Evolutionary conservation across 2,888 invertebrate genomes (phyloP).

Genomic region (Phengaris arion): DNA sequence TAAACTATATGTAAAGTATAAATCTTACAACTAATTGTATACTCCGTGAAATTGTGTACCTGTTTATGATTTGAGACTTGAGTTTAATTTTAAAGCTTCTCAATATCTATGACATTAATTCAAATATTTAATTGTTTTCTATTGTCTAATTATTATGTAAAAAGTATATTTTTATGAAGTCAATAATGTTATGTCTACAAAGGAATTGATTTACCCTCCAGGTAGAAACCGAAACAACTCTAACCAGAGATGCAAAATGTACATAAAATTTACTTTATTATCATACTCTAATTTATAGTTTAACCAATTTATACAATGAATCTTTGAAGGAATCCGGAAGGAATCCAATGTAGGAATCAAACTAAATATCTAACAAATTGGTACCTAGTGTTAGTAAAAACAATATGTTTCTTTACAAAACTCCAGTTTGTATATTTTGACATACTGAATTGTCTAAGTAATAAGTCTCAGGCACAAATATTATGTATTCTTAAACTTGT

Average conservation of each 20-base stretch:
- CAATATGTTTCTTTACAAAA: background rate
- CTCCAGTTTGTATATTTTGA: background rate
- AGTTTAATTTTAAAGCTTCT: background rate
- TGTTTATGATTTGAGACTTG: conserved; percentile 12
- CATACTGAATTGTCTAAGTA: background rate
- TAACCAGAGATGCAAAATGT: conserved; percentile 8
- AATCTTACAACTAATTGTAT: background rate
- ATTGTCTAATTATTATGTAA: conserved; percentile 19
- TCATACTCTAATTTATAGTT: background rate
- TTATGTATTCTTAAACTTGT: background rate
- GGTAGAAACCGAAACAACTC: conserved; percentile 7
- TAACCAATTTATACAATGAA: background rate
- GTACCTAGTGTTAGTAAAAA: background rate
- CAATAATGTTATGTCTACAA: conserved; percentile 10
- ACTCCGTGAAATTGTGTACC: conserved; percentile 17
- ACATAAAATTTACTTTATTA: background rate
- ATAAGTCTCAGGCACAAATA: conserved; percentile 7
- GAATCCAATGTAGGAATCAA: background rate
- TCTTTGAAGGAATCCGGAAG: background rate
- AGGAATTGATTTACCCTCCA: conserved; percentile 27
- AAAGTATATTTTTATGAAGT: conserved; percentile 17
- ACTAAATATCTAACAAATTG: background rate
- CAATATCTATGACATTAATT: conserved; percentile 11
- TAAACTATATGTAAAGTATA: conserved; percentile 6
- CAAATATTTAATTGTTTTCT: background rate